Conservation (phyloP, 2,888 invertebrate genomes). For the Mellilla xanthometata region DNA sequence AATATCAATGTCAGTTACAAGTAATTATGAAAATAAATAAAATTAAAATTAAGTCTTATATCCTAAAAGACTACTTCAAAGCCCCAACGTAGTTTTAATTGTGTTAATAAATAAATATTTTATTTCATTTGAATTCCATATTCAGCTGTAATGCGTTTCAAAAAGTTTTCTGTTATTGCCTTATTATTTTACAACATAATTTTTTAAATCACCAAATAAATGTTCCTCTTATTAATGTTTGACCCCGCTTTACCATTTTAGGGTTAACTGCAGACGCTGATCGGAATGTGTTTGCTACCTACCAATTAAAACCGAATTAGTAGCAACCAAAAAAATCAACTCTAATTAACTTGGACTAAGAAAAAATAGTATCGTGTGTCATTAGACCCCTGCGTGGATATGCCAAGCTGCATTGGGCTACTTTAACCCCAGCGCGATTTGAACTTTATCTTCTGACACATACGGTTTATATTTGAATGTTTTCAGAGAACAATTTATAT, state of each 20-base stretch:
- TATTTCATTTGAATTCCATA: no score
- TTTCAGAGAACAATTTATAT: conserved; percentile 42
- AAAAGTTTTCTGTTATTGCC: no score
- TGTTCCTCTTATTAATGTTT: no score
- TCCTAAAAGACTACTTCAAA: no score
- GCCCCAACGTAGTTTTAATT: no score
- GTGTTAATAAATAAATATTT: no score
- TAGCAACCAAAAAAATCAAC: conserved; percentile 45
- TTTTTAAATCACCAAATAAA: no score
- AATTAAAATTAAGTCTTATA: no score
- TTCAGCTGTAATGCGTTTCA: no score
- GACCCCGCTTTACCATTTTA: conserved; percentile 7
- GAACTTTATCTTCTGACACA: not conserved
- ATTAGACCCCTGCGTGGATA: conserved; percentile 66
- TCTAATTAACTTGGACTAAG: conserved; percentile 64
- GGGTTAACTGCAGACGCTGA: conserved; percentile 33
- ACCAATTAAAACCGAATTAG: conserved; percentile 60
- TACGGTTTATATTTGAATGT: conserved; percentile 28
- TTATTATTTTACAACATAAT: no score
- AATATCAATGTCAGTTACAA: no score
- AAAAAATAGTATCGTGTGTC: conserved; percentile 66
- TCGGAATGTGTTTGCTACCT: conserved; percentile 37
- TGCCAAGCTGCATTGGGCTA: conserved; percentile 18
- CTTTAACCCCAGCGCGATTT: conserved; percentile 2
- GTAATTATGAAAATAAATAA: no score